A percentile compares a stretch with the other conserved stretches of the same genome.
phyloP scores from a whole-genome alignment of 1,140 invertebrate species.

The Pachyrhynchus sulphureomaculatus region DNA sequence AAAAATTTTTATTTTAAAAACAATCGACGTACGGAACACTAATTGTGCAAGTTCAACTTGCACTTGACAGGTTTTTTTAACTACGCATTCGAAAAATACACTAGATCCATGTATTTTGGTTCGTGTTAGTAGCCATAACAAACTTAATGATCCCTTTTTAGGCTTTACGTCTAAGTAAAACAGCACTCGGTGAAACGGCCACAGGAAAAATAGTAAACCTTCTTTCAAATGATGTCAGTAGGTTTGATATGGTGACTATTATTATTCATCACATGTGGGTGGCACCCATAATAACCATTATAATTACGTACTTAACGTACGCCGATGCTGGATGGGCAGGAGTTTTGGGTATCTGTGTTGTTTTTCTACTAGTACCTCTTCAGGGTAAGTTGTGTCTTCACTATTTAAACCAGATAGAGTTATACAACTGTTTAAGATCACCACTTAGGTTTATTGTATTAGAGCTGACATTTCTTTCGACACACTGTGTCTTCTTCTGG shows the following conservation, averaged over 20 bases:
- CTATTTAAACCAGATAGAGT: neutral
- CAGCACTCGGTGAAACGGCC: slow-evolving; percentile 73
- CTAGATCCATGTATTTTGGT: too few species aligned
- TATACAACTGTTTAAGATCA: too few species aligned
- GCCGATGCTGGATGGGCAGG: slow-evolving; percentile 63
- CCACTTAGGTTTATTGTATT: too few species aligned
- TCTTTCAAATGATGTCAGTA: slow-evolving; percentile 75
- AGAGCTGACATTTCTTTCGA: too few species aligned
- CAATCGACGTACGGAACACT: too few species aligned
- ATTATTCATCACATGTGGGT: slow-evolving; percentile 66
- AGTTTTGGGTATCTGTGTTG: slow-evolving; percentile 66
- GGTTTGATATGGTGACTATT: slow-evolving; percentile 62
- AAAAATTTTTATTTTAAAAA: too few species aligned
- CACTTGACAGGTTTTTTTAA: too few species aligned
- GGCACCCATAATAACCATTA: slow-evolving; percentile 64
- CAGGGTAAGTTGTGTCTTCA: slow-evolving; percentile 58
- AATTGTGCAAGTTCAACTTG: too few species aligned
- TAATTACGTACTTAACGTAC: slow-evolving; percentile 66
- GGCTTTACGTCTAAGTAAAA: slow-evolving; percentile 63
- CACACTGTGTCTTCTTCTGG: too few species aligned
- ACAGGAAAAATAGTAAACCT: slow-evolving; percentile 84
- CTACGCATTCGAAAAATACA: too few species aligned
- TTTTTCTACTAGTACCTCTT: slow-evolving; percentile 71
- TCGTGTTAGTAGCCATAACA: too few species aligned
- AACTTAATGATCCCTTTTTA: too few species aligned